These are phyloP conservation scores for Petrocephalus sullivani DNA, from an alignment of 2,797 vertebrate species.

Conservation along the genomic window DNA sequence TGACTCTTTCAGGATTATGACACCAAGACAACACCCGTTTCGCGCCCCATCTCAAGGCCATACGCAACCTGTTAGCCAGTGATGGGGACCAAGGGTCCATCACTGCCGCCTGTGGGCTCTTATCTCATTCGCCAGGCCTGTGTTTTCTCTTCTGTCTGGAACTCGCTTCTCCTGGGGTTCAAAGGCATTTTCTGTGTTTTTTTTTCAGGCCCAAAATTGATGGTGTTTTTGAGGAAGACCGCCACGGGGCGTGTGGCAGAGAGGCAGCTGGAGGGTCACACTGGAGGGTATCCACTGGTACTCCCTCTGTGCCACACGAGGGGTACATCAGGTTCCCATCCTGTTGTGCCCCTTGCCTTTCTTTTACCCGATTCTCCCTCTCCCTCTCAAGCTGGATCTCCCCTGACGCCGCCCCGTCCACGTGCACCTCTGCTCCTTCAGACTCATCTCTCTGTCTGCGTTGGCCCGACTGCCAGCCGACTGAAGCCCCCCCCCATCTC, in stretches of 20 bases:
- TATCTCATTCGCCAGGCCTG: conserved; percentile 17
- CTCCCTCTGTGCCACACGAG: background rate
- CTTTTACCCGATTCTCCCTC: conserved; percentile 49
- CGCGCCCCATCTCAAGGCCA: background rate
- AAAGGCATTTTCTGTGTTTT: conserved; percentile 28
- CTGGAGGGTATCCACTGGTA: conserved; percentile 51
- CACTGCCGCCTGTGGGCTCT: background rate
- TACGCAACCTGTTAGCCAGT: background rate
- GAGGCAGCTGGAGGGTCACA: conserved; percentile 49
- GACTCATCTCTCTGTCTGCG: background rate
- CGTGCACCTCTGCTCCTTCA: background rate
- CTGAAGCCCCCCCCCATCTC: background rate
- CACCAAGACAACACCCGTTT: background rate
- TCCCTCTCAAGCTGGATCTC: background rate
- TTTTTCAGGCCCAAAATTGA: conserved; percentile 49
- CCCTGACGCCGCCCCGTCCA: background rate
- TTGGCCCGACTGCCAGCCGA: background rate
- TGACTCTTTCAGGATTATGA: background rate
- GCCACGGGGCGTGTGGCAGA: conserved; percentile 22
- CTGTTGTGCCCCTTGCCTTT: conserved; percentile 69
- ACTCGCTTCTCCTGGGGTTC: conserved; percentile 11
- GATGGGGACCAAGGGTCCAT: background rate
- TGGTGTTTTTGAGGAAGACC: conserved; percentile 67
- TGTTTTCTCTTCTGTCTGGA: conserved; percentile 9
- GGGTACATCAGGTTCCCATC: conserved; percentile 57